Conservation (phyloP, 92 coral and sea anemone genomes). For the Epizoanthus rinbou region DNA sequence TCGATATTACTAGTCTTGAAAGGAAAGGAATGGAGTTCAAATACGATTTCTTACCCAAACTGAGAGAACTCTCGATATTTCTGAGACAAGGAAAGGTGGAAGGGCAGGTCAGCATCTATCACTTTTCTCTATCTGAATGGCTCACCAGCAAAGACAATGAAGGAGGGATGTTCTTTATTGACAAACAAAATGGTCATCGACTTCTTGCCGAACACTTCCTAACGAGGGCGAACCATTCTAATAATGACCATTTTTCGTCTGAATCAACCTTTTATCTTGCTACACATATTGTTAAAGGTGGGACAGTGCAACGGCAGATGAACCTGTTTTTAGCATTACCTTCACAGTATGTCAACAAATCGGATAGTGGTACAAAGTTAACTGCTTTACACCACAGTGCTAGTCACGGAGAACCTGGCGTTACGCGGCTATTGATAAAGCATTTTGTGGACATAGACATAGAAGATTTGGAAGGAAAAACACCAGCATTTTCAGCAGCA, state of each 20-base stretch:
- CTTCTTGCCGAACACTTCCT: constrained; percentile 41
- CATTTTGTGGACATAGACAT: constrained; percentile 44
- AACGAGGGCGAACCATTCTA: neutral
- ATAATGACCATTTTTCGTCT: neutral
- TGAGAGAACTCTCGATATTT: constrained; percentile 49
- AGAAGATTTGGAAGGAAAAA: constrained; percentile 25
- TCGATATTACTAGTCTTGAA: constrained; percentile 40
- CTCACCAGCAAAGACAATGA: constrained; percentile 49
- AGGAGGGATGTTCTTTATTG: constrained; percentile 44
- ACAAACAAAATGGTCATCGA: constrained; percentile 60
- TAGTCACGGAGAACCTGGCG: constrained; percentile 4
- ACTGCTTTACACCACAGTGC: constrained; percentile 56
- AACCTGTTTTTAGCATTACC: constrained; percentile 41
- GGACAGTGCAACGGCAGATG: constrained; percentile 2
- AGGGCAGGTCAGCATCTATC: constrained; percentile 46
- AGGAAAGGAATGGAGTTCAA: constrained; percentile 36
- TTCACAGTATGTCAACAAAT: constrained; percentile 24
- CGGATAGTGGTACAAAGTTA: constrained; percentile 29
- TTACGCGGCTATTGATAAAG: constrained; percentile 23
- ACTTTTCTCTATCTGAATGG: constrained; percentile 60
- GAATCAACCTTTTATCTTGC: constrained; percentile 29
- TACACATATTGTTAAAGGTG: constrained; percentile 51
- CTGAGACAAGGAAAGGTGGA: constrained; percentile 52
- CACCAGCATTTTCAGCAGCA: constrained; percentile 58
- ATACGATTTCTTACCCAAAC: constrained; percentile 55